These are phyloP conservation scores for Platanista minor DNA, from an alignment of 2,113 vertebrate genomes.

Conservation along the genomic window DNA sequence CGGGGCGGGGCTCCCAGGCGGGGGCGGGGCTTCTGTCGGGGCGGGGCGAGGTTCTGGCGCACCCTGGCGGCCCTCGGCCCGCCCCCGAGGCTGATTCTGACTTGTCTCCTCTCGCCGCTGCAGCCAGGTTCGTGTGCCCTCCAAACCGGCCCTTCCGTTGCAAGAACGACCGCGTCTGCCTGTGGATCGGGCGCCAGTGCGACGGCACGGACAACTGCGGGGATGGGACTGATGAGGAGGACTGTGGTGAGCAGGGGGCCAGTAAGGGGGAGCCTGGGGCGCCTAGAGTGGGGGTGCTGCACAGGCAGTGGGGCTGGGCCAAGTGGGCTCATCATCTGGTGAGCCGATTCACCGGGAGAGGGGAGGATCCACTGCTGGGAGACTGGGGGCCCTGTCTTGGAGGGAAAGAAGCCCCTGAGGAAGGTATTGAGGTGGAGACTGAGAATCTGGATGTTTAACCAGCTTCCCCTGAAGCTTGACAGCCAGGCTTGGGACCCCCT, in stretches of 20 bases:
- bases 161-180: constrained; percentile 94
- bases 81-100: neutral
- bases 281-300: neutral
- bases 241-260: constrained; percentile 87
- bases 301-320: rapidly evolving
- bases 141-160: constrained; percentile 95
- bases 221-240: constrained; percentile 91
- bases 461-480: neutral
- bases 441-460: neutral
- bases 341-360: no score
- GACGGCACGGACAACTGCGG: constrained; percentile 93
- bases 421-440: neutral
- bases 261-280: rapidly evolving
- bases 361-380: neutral
- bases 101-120: constrained; percentile 14
- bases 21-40: neutral
- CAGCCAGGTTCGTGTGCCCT: constrained; percentile 93
- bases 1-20: rapidly evolving
- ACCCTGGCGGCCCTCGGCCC: rapidly evolving
- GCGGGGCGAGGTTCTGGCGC: rapidly evolving
- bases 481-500: neutral
- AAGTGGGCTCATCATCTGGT: neutral
- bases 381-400: neutral
- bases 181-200: constrained; percentile 90
- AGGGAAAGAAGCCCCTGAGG: neutral